Conservation (phyloP, 2,797 vertebrate genomes). For the Scyliorhinus canicula region DNA sequence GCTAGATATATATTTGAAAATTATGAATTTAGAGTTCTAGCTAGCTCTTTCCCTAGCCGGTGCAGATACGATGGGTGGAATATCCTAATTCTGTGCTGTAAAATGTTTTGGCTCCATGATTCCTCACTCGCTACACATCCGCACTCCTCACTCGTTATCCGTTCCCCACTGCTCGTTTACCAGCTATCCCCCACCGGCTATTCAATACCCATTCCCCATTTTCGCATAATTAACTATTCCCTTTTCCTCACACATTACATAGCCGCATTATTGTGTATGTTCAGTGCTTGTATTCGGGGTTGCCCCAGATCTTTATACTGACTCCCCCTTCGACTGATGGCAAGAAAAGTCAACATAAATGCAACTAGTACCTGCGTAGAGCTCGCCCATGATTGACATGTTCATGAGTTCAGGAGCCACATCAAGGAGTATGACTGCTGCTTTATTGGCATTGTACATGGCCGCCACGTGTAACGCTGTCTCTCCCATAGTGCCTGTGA, state of each 20-base stretch:
- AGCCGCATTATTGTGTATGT: neutral
- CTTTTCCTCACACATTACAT: neutral
- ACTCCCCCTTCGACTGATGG: too few relatives aligned
- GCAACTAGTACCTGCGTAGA: neutral
- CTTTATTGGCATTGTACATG: neutral
- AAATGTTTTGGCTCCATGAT: too few relatives aligned
- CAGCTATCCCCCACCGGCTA: too few relatives aligned
- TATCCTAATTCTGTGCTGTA: too few relatives aligned
- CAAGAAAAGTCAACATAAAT: too few relatives aligned
- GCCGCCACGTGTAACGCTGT: neutral
- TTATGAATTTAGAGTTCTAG: too few relatives aligned
- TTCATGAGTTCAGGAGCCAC: conserved; percentile 16
- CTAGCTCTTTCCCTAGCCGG: too few relatives aligned
- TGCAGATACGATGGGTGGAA: too few relatives aligned
- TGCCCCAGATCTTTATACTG: neutral
- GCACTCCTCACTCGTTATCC: neutral
- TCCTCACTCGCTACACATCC: too few relatives aligned
- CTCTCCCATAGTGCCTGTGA: conserved; percentile 17
- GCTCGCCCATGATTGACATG: neutral
- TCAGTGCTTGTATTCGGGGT: neutral
- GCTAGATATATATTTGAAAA: too few relatives aligned
- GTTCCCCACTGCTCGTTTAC: neutral
- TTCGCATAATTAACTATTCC: too few relatives aligned
- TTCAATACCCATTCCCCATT: neutral
- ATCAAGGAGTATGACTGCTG: neutral